These are phyloP conservation scores for Stichodactyla mertensii DNA, from an alignment of 64 coral and sea anemone genomes.

Conservation along the genomic window DNA sequence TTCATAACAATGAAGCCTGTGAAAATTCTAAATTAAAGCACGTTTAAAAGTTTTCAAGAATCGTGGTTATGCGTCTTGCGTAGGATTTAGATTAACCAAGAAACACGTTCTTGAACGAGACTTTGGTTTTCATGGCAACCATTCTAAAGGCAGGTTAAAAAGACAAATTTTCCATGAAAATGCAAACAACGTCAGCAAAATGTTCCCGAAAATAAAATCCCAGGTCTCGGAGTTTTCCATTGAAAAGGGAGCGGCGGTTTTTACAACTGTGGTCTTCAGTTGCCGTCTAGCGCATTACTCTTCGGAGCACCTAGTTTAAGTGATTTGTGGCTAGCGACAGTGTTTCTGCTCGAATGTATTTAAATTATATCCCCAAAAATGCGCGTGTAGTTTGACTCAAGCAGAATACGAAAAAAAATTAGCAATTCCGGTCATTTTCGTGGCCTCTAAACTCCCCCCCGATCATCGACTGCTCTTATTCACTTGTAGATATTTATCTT, in stretches of 20 bases:
- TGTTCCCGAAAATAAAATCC: background rate
- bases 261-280: background rate
- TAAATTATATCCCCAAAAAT: background rate
- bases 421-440: background rate
- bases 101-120: background rate
- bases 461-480: background rate
- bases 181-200: background rate
- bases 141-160: background rate
- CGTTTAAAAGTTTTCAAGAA: background rate
- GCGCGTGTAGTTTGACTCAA: background rate
- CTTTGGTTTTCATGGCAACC: constrained; percentile 8
- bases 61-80: background rate
- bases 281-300: background rate
- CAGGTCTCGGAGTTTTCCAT: background rate
- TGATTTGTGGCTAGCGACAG: background rate
- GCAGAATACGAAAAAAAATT: background rate
- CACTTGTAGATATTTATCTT: background rate
- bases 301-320: background rate
- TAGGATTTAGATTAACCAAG: constrained; percentile 2
- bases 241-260: background rate
- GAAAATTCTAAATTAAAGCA: background rate
- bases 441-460: too few species aligned
- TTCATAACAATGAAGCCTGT: background rate
- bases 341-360: background rate
- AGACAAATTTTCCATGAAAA: background rate